These are phyloP conservation scores for Aurelia aurita complex sp. Pacific DNA, from an alignment of 30 jellyfish, hydroid and myxozoan genomes.

Conservation along the genomic window DNA sequence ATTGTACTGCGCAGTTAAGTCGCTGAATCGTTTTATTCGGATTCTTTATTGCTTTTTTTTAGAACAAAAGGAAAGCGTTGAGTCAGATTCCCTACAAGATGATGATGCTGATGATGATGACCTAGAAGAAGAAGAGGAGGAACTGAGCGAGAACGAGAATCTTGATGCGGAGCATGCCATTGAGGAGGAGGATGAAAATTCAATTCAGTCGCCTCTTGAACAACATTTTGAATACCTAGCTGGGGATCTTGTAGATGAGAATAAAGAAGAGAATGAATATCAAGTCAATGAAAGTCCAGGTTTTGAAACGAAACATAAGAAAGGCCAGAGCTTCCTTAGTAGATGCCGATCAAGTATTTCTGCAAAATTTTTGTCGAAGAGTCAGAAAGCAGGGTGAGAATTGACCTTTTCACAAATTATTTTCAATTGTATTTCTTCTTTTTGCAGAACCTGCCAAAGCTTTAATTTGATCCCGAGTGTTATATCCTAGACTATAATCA, in stretches of 20 bases:
- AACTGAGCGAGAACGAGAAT: conserved; percentile 29
- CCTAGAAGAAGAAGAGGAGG: conserved; percentile 47
- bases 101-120: conserved; percentile 28
- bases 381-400: conserved; percentile 83
- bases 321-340: conserved; percentile 50
- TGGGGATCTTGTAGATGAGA: conserved; percentile 24
- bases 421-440: background rate
- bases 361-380: conserved; percentile 90
- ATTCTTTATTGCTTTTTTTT: background rate
- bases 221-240: conserved; percentile 94
- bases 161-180: conserved; percentile 48
- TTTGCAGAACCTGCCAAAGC: too few species aligned
- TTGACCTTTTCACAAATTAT: background rate
- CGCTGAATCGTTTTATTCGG: background rate
- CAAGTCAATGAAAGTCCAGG: conserved; percentile 30
- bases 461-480: too few species aligned
- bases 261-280: conserved; percentile 1
- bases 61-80: conserved; percentile 38
- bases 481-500: too few species aligned
- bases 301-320: conserved; percentile 30
- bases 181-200: conserved; percentile 74
- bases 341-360: conserved; percentile 92
- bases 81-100: conserved; percentile 32
- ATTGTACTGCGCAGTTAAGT: background rate
- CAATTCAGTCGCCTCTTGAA: conserved; percentile 79